These are phyloP conservation scores for Cryptus armator DNA, from an alignment of 2,888 invertebrate genomes.

Conservation along the genomic window DNA sequence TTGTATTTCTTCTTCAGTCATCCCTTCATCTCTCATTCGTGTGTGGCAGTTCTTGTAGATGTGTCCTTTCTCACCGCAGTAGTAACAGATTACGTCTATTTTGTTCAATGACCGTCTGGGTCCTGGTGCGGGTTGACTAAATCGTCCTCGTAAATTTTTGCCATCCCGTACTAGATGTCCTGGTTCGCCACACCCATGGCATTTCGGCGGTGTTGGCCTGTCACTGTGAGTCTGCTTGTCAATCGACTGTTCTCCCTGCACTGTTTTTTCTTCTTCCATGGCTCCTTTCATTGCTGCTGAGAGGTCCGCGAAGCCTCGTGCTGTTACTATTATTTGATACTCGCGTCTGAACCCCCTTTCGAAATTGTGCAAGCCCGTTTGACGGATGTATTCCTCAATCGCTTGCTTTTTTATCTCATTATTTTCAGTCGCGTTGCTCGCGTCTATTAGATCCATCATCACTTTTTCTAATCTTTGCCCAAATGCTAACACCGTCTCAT, in stretches of 20 bases:
- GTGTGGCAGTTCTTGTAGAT: background rate
- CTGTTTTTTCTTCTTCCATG: conserved; percentile 28
- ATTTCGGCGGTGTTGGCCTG: background rate
- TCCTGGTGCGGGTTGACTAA: background rate
- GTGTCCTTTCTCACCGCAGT: conserved; percentile 15
- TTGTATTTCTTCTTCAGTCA: background rate
- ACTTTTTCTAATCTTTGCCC: conserved; percentile 2
- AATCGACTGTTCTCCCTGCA: conserved; percentile 9
- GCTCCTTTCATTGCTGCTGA: conserved; percentile 21
- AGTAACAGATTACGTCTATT: background rate
- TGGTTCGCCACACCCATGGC: background rate
- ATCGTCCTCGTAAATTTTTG: background rate
- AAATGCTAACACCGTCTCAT: conserved; percentile 3
- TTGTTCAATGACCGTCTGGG: background rate
- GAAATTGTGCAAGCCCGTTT: background rate
- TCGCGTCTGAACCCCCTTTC: conserved; percentile 23
- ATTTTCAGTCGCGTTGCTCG: background rate
- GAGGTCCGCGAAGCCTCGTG: background rate
- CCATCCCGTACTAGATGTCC: background rate
- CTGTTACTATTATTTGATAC: conserved; percentile 12
- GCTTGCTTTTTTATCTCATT: background rate
- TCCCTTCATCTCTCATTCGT: no score
- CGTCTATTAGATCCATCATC: conserved; percentile 39
- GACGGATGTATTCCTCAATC: conserved; percentile 6
- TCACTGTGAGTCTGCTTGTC: no score